Base-by-base conservation (phyloP, 2,797 vertebrate species). In the Hirundo rustica region DNA sequence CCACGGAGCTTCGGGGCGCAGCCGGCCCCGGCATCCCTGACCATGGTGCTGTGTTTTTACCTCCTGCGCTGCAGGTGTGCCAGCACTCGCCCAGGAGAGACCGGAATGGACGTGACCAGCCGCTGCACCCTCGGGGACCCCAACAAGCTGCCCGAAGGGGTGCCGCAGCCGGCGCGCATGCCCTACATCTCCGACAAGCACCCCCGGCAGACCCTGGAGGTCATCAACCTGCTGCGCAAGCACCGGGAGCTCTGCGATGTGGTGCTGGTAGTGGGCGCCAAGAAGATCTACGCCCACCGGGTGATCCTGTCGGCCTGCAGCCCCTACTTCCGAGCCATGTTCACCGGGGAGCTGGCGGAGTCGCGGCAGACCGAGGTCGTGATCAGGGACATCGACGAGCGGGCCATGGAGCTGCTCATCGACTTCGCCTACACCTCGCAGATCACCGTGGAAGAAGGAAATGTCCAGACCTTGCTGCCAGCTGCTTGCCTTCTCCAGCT, bases 161-260 rank as follows among this genome's bases (percentile, higher is more conserved):
- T 99, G 95, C 99, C 99, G n/a, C 99, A 99, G 97, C 99, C 99
- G 16, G 99, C 99, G 67, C 99, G 99, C 96, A 99, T 99, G 99
- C 99, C 99, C 97, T 99, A 99, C n/a, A 98, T 99, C 91, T 99
- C 99, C 0, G 99, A 99, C 98, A 99, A 99, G 97, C 99, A 99
- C 95, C 99, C 99, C 13, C 98, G 99, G 70, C 99, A 99, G 95
- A 99, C 99, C 23, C 95, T 99, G 97, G 99, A 99, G 97, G 99
- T 99, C 89, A 99, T 99, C 97, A 99, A 99, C 96, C 98, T 99
- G 83, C 97, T 99, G 76, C 98, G 99, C 45, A 99, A 99, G 97
- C 99, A 99, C 98, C 97, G 99, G 8, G 99, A 99, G 97, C 98
- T 99, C 75, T 99, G 99, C 2, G 99, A 99, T 40, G 99, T 99